phyloP scores from a whole-genome alignment of 2,113 vertebrate genomes.

The Phoenicopterus ruber region DNA sequence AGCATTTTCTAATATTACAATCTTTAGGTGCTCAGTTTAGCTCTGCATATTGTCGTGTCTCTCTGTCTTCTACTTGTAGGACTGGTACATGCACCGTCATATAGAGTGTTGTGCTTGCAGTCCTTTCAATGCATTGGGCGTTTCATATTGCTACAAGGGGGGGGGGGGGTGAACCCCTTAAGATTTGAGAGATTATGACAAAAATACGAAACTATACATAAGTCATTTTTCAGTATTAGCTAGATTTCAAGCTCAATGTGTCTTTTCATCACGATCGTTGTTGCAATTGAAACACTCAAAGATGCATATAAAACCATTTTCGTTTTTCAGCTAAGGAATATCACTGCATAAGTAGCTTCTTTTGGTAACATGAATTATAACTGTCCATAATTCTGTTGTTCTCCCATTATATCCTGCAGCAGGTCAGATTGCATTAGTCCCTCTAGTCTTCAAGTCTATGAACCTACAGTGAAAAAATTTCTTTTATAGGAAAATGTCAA shows the following conservation, averaged over 20 bases:
- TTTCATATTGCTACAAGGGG: not conserved
- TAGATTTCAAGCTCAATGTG: not conserved
- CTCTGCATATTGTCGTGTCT: accelerated
- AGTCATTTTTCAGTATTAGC: not conserved
- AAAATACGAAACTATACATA: not conserved
- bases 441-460: not conserved
- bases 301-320: not conserved
- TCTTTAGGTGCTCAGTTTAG: not conserved
- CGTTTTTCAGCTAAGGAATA: not conserved
- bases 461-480: not conserved
- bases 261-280: not conserved
- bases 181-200: not conserved
- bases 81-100: not conserved
- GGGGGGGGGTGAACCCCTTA: accelerated
- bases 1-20: not conserved
- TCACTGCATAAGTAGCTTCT: not conserved
- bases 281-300: not conserved
- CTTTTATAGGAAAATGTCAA: not conserved
- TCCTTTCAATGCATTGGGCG: not conserved
- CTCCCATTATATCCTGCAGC: not conserved
- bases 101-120: not conserved
- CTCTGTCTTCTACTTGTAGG: not conserved
- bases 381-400: not conserved
- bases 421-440: not conserved
- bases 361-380: not conserved